A percentile compares a stretch with the other conserved stretches of the same genome.
Evolutionary conservation across 2,113 vertebrate genomes (phyloP).

Genomic region (Alexandromys fortis): DNA sequence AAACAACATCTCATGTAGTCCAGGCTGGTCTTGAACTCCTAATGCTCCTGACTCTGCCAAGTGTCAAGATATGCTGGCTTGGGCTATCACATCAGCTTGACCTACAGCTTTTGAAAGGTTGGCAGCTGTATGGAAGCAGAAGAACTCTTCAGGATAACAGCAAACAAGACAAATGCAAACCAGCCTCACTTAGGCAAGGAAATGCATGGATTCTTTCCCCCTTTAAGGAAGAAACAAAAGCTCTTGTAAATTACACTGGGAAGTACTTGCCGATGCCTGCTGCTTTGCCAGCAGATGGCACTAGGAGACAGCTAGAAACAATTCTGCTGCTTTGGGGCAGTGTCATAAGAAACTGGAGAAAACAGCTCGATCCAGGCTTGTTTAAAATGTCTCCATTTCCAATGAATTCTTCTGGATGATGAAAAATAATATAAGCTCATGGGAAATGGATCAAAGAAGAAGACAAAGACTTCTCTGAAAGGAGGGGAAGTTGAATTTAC

Average conservation of each 20-base stretch:
- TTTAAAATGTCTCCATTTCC: constrained; percentile 22
- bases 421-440: constrained; percentile 53
- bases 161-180: not conserved
- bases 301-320: constrained; percentile 74
- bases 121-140: not conserved
- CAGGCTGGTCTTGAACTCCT: not conserved
- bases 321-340: not conserved
- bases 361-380: not conserved
- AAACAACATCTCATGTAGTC: not conserved
- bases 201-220: not conserved
- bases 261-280: not conserved
- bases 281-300: constrained; percentile 85
- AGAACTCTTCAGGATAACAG: not conserved
- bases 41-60: not conserved
- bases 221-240: constrained; percentile 46
- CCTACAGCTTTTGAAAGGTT: not conserved
- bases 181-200: not conserved
- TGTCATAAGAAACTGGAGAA: not conserved
- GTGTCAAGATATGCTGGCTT: not conserved
- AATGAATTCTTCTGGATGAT: constrained; percentile 17
- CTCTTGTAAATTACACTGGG: not conserved
- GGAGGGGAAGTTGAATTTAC: not conserved
- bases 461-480: not conserved
- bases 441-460: not conserved
- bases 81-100: not conserved